A percentile compares a stretch with the other conserved stretches of the same genome.
Evolutionary conservation across 2,888 invertebrate species (phyloP).

Genomic region (Drosophila lacicola): DNA sequence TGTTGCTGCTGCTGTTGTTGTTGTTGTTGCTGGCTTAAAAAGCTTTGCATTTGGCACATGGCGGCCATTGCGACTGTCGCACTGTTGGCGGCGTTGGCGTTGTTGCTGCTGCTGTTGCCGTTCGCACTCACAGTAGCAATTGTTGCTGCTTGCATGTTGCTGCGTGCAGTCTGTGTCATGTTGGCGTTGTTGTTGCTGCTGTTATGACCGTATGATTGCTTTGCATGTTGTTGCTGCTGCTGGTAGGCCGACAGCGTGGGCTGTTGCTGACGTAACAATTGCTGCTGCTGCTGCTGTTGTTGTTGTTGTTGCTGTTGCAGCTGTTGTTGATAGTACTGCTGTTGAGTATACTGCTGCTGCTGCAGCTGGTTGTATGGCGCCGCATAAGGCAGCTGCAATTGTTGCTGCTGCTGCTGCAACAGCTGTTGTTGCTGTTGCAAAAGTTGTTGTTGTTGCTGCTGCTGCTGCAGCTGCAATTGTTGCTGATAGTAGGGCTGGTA

Average conservation of each 20-base stretch:
- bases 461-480: constrained; percentile 59
- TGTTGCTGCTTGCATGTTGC: constrained; percentile 63
- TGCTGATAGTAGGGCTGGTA: constrained; percentile 74
- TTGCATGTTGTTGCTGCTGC: constrained; percentile 47
- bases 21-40: constrained; percentile 63
- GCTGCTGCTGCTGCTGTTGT: constrained; percentile 62
- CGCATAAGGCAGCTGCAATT: constrained; percentile 30
- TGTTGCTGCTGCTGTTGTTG: constrained; percentile 41
- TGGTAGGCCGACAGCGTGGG: constrained; percentile 66
- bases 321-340: constrained; percentile 40
- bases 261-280: constrained; percentile 66
- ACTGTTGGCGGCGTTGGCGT: constrained; percentile 36
- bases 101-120: constrained; percentile 40
- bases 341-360: constrained; percentile 46
- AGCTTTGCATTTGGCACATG: constrained; percentile 77
- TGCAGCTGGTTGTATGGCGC: constrained; percentile 46
- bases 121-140: constrained; percentile 51
- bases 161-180: constrained; percentile 50
- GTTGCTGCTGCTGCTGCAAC: constrained; percentile 37
- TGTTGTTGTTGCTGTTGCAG: constrained; percentile 50
- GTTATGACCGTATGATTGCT: constrained; percentile 47
- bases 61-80: constrained; percentile 65
- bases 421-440: constrained; percentile 38
- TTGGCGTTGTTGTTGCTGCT: constrained; percentile 46
- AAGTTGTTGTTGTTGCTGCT: constrained; percentile 46